Base-by-base conservation (phyloP, 2,113 vertebrate species). In the Connochaetes taurinus region DNA sequence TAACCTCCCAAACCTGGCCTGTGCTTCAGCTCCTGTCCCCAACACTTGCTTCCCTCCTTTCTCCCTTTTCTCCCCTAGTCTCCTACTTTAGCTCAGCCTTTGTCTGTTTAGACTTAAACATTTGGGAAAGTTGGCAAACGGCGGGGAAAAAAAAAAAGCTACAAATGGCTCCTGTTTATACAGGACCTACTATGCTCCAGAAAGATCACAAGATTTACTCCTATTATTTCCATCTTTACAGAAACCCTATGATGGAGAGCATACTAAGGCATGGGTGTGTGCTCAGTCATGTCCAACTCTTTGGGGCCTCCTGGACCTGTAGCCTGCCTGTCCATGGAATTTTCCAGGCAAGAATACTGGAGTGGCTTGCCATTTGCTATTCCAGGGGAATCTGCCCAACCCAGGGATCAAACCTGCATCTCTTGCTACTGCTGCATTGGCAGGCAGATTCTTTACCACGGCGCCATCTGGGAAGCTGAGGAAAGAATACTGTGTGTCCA, bases 81-180 rank as follows among this genome's bases (percentile, higher is more conserved):
- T 90, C 16, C 33, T 82, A 82, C 50, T 64, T 91, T 60, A 78
- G 83, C 67, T 93, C 53, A 64, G 36, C 13, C 67, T 92, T 47
- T 52, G 25, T 60, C 74, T 95, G 40, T 31, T 40, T 11, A 80
- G 76, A 91, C 10, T 81, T 94, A 88, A 95, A 91, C 76, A 97
- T 83, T 94, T 83, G 93, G 82, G 60, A 81, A 96, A 98, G 89
- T 92, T 97, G 84, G 27, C 57, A 78, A 97, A 95, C 13, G 40
- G 58, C 19, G 2, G 76, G 11, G 81, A 33, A 45, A 50, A 45
- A 47, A 21, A 85, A 87, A 40, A 67, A 71, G 6, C 43, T 40
- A 25, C 15, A 27, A 62, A 84, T 78, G 62, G 12, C 92, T 47
- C 47, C 40, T 86, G 31, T 80, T 97, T 64, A 58, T 50, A 82